Base-by-base conservation (phyloP, 2,888 invertebrate species). In the Hypomecis atomaria region DNA sequence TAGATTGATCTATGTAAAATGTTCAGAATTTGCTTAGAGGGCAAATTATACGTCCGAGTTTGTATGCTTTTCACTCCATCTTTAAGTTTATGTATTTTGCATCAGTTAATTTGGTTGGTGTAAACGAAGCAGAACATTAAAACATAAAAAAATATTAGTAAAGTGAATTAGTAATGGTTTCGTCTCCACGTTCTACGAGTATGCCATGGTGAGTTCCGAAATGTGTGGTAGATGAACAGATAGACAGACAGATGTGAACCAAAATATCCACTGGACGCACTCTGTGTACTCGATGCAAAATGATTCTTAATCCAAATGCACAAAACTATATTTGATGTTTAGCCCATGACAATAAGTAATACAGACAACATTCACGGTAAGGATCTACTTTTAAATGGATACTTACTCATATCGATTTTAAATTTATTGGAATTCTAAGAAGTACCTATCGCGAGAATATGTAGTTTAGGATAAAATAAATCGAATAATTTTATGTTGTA, bases 111-210 rank as follows among this genome's bases (percentile, higher is more conserved):
- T 33, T 52, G 52, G 33, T 52, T 57, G 64, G 60, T 61, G 38
- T 68, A 66, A 68, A 71, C 70, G 62, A 65, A 43, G 44, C 23
- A 43, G 3, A 0, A 33, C 6, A 11, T 38, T 43, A 60, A 55
- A 47, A 47, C 38, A 71, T 69, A 65, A 64, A 57, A 64, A 37
- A 13, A 5, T 59, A 72, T 86, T 86, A 90, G 85, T 89, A 87
- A 75, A 69, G 92, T 92, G 92, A 88, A 79, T 92, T 92, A 92
- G 90, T 91, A 87, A 82, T 85, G 84, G 83, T 87, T 87, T 86
- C 81, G 82, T 83, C 79, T 82, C 79, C 74, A 83, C 79, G 74
- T 79, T 56, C 58, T 67, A n/a, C n/a, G n/a, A n/a, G n/a, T n/a
- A 73, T 69, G 78, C 76, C 78, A 74, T 69, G 81, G 89, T 92